Percentiles rank a stretch among this genome's conserved stretches.
Evolutionary conservation across 2,888 invertebrate genomes (phyloP).

Genomic region (Thymelicus acteon): DNA sequence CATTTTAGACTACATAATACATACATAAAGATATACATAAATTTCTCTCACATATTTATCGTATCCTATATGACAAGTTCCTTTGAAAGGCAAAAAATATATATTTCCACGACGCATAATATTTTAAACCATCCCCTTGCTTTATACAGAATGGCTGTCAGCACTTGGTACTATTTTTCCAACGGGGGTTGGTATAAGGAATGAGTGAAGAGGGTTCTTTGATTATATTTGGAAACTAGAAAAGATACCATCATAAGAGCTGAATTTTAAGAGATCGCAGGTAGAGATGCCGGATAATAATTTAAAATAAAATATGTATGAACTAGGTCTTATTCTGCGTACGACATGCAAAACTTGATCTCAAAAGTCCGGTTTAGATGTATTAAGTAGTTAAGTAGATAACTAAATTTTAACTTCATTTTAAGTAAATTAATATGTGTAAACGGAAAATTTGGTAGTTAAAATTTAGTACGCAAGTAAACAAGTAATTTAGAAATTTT

Average conservation of each 20-base stretch:
- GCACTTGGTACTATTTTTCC: constrained; percentile 79
- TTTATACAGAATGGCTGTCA: constrained; percentile 82
- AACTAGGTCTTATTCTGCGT: too few species aligned
- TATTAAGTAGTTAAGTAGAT: too few species aligned
- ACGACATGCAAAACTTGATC: too few species aligned
- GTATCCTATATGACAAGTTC: background rate
- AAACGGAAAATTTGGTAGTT: too few species aligned
- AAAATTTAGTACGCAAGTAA: too few species aligned
- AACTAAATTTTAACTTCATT: too few species aligned
- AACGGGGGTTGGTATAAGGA: constrained; percentile 51
- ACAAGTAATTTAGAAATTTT: too few species aligned
- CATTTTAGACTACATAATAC: too few species aligned
- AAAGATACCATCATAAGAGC: background rate
- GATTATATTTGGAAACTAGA: constrained; percentile 2
- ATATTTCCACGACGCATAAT: constrained; percentile 76
- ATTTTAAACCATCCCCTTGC: constrained; percentile 81
- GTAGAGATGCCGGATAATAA: background rate
- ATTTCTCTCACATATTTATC: background rate
- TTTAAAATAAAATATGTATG: background rate
- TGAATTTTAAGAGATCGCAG: background rate
- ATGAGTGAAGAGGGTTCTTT: constrained; percentile 32
- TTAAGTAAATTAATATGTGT: too few species aligned
- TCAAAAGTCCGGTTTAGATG: too few species aligned
- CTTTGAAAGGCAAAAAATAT: constrained; percentile 59
- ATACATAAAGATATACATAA: too few species aligned